These are phyloP conservation scores for Agonopterix alstromeriana DNA, from an alignment of 2,888 invertebrate genomes.

Conservation along the genomic window DNA sequence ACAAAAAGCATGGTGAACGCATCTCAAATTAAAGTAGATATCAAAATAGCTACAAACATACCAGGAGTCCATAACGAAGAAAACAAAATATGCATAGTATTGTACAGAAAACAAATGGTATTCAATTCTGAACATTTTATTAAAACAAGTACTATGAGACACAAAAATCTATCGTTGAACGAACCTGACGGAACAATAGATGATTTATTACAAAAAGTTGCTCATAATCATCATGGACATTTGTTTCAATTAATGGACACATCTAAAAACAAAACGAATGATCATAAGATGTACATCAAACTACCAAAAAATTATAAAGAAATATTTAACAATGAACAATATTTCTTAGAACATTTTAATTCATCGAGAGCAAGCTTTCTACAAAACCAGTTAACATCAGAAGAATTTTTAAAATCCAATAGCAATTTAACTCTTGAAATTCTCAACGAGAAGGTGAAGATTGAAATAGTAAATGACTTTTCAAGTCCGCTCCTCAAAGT, in stretches of 20 bases:
- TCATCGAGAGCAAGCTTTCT: slow-evolving; percentile 26
- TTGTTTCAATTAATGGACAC: slow-evolving; percentile 33
- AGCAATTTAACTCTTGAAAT: slow-evolving; percentile 30
- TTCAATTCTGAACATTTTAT: slow-evolving; percentile 52
- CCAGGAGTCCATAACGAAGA: slow-evolving; percentile 41
- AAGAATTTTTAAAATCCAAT: slow-evolving; percentile 41
- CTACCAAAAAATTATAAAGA: slow-evolving; percentile 37
- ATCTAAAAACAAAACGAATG: slow-evolving; percentile 4
- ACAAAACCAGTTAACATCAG: slow-evolving; percentile 27
- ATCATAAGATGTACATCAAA: slow-evolving; percentile 39
- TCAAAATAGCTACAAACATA: slow-evolving; percentile 42
- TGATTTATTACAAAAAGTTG: slow-evolving; percentile 27
- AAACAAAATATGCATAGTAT: slow-evolving; percentile 37
- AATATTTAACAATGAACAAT: slow-evolving; percentile 24
- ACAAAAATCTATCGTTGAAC: slow-evolving; percentile 20
- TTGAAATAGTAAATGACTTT: slow-evolving; percentile 39
- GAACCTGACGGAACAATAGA: slow-evolving; percentile 23
- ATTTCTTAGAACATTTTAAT: slow-evolving; percentile 20
- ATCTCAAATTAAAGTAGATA: slow-evolving; percentile 26
- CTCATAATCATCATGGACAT: slow-evolving; percentile 24
- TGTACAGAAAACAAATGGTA: slow-evolving; percentile 34
- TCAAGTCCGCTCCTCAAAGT: slow-evolving; percentile 35
- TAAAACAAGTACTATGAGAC: slow-evolving; percentile 18
- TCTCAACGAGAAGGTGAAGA: slow-evolving; percentile 27
- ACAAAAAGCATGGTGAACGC: slow-evolving; percentile 16